Evolutionary conservation across 2,113 vertebrate genomes (phyloP).

Genomic region (Dinomys branickii): DNA sequence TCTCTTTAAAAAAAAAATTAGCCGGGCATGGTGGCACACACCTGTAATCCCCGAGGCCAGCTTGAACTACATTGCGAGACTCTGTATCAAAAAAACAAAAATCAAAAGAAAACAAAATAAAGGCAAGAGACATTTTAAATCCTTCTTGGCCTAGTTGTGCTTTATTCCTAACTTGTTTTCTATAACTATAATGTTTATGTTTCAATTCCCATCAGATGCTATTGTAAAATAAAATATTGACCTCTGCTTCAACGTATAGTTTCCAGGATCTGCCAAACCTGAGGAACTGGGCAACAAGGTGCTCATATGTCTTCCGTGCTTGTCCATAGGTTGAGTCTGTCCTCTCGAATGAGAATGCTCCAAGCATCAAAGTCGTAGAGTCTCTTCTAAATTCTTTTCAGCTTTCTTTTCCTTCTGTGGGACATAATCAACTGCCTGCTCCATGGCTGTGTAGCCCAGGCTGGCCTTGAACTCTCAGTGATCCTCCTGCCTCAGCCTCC

Average conservation of each 20-base stretch:
- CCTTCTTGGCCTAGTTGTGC: conserved; percentile 80
- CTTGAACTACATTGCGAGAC: too few relatives aligned
- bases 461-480: too few relatives aligned
- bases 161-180: conserved; percentile 82
- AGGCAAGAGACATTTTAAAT: too few relatives aligned
- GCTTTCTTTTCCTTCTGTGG: conserved; percentile 99
- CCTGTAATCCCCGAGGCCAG: too few relatives aligned
- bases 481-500: too few relatives aligned
- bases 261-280: conserved; percentile 99
- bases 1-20: too few relatives aligned
- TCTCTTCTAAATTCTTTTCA: conserved; percentile 99
- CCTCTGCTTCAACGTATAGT: conserved; percentile 99
- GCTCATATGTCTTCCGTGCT: conserved; percentile 99
- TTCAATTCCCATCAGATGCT: conserved; percentile 87
- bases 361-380: conserved; percentile 99
- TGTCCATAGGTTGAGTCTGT: conserved; percentile 99
- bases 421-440: conserved; percentile 95
- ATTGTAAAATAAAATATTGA: conserved; percentile 93
- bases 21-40: too few relatives aligned
- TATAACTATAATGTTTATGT: conserved; percentile 87
- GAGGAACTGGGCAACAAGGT: conserved; percentile 99
- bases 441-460: neutral
- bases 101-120: too few relatives aligned
- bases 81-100: too few relatives aligned
- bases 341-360: conserved; percentile 99